Conservation (phyloP, 2,797 vertebrate genomes). For the Rhinatrema bivittatum region DNA sequence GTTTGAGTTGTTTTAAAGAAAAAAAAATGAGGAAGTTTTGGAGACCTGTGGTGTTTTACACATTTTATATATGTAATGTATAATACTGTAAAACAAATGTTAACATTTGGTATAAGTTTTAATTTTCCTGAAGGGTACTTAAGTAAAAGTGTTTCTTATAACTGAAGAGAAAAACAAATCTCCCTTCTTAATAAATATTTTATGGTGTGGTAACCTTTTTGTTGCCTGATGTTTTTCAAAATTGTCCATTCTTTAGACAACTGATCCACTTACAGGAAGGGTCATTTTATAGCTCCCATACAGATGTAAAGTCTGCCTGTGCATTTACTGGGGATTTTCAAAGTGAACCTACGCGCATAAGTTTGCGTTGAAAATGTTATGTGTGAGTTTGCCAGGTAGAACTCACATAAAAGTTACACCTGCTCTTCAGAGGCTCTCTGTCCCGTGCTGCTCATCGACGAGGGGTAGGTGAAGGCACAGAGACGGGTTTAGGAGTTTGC, state of each 20-base stretch:
- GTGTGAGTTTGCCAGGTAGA: too few relatives aligned
- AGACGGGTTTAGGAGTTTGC: too few relatives aligned
- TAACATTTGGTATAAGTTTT: conserved; percentile 40
- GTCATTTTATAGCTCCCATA: too few relatives aligned
- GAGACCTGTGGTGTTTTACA: conserved; percentile 32
- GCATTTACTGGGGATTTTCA: too few relatives aligned
- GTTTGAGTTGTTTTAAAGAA: conserved; percentile 30
- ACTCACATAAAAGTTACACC: too few relatives aligned
- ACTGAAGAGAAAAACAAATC: conserved; percentile 40
- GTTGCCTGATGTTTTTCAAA: neutral
- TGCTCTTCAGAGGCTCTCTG: too few relatives aligned
- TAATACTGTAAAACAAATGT: conserved; percentile 46
- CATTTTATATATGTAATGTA: conserved; percentile 34
- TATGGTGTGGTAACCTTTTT: conserved; percentile 45
- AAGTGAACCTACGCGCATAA: too few relatives aligned
- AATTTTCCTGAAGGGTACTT: conserved; percentile 35
- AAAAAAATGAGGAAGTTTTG: conserved; percentile 31
- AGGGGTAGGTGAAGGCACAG: too few relatives aligned
- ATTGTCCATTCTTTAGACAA: neutral
- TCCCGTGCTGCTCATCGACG: too few relatives aligned
- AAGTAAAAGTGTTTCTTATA: conserved; percentile 43
- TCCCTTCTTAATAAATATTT: conserved; percentile 68
- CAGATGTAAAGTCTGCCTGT: too few relatives aligned
- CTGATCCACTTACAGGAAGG: too few relatives aligned
- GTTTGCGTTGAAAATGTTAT: too few relatives aligned